phyloP scores from a whole-genome alignment of 2,113 vertebrate species.

The Daphoenositta chrysoptera region DNA sequence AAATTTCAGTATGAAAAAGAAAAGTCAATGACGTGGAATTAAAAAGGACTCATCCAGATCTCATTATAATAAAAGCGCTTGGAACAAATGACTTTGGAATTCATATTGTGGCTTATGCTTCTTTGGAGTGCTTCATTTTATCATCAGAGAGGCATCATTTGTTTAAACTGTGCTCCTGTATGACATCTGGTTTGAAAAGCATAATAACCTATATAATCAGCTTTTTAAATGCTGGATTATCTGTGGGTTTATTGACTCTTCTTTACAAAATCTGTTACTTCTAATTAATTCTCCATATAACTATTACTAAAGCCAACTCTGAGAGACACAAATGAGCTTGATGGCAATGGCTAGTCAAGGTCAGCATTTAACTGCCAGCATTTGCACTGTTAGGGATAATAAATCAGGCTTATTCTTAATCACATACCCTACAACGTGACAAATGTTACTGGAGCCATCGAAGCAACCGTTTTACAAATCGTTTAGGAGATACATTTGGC shows the following conservation, averaged over 20 bases:
- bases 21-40: not conserved
- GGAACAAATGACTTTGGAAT: constrained; percentile 14
- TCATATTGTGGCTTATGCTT: not conserved
- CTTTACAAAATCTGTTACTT: constrained; percentile 51
- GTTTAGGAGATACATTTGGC: not conserved
- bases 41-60: not conserved
- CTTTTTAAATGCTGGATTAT: constrained; percentile 58
- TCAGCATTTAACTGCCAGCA: constrained; percentile 22
- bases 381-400: constrained; percentile 20
- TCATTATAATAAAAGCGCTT: not conserved
- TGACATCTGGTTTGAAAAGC: constrained; percentile 57
- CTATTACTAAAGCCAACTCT: constrained; percentile 18
- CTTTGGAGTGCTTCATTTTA: constrained; percentile 1
- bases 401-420: constrained; percentile 34
- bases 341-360: constrained; percentile 47
- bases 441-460: not conserved
- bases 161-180: constrained; percentile 36
- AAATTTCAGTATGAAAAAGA: not conserved
- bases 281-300: constrained; percentile 49
- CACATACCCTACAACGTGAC: constrained; percentile 7
- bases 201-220: constrained; percentile 63
- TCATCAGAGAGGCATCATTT: not conserved
- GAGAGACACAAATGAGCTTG: constrained; percentile 14
- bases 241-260: constrained; percentile 45
- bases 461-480: constrained; percentile 7